Base-by-base conservation (phyloP, 2,888 invertebrate genomes). In the Perdita meconis region DNA sequence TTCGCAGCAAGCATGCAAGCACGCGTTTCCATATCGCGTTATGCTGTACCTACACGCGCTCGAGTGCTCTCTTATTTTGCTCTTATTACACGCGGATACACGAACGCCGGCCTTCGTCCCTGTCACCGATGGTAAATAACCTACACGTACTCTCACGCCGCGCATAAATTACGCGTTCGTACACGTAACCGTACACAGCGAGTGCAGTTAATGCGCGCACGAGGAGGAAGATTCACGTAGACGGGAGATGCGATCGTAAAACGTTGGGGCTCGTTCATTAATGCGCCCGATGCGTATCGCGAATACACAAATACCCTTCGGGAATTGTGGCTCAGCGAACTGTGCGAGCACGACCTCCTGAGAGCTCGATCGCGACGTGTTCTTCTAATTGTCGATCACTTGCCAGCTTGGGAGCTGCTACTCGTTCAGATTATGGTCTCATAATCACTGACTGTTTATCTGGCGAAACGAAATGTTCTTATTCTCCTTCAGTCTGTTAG, bases 201-300 rank as follows among this genome's bases (percentile, higher is more conserved):
- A 38, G 19, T 24, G 60, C 30, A 36, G 56, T 76, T 61, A 42
- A 60, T 44, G 22, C 30, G 16, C 40, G 4, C 34, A 0, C n/a
- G n/a, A n/a, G 6, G 24, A 34, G n/a, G 53, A 47, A 47, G 44
- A 65, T 24, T 42, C 53, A 34, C 24, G 70, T 70, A 50, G 30
- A 6, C 13, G 26, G 12, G 30, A 55, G 61, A 69, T 57, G 69
- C 51, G 65, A 76, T 82, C 72, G 40, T 51, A 24, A 66, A 57
- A 47, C 56, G 61, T 71, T n/a, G n/a, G n/a, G 61, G 56, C 40
- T 42, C 50, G 64, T 40, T 59, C 53, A 44, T 80, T 82, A 82
- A 80, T 82, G 64, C 50, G 53, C 16, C 34, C 36, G 78, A 78
- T 82, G 66, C 69, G 24, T 77, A 67, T 77, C 77, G 13, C 34